Evolutionary conservation across 2,797 vertebrate species (phyloP).

Genomic region (Arnoldichthys spilopterus): DNA sequence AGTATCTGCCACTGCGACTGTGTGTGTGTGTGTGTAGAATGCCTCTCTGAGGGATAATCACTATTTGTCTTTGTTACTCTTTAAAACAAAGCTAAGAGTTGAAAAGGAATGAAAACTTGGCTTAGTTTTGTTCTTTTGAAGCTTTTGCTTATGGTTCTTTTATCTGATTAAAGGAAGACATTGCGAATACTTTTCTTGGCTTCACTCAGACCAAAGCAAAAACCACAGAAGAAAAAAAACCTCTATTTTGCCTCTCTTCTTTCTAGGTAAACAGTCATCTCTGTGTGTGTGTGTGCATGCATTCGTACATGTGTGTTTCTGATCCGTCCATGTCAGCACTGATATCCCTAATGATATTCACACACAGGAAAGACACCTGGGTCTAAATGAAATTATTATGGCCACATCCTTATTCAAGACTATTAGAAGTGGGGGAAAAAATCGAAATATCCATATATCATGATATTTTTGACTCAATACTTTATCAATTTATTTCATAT

Average conservation of each 20-base stretch:
- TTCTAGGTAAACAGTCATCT: constrained; percentile 16
- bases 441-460: too few relatives aligned
- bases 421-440: too few relatives aligned
- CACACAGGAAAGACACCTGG: constrained; percentile 1
- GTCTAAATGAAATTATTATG: background rate
- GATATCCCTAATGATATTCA: constrained; percentile 9
- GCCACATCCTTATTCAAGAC: constrained; percentile 2
- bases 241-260: background rate
- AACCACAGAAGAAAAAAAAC: constrained; percentile 3
- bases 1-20: background rate
- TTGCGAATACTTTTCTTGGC: constrained; percentile 38
- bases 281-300: background rate
- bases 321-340: constrained; percentile 21
- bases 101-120: constrained; percentile 17
- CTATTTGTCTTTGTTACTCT: constrained; percentile 34
- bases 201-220: constrained; percentile 13
- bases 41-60: constrained; percentile 21
- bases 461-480: too few relatives aligned
- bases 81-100: constrained; percentile 39
- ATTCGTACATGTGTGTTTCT: constrained; percentile 12
- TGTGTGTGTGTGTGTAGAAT: constrained; percentile 14
- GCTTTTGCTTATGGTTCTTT: constrained; percentile 35
- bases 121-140: constrained; percentile 16
- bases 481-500: too few relatives aligned
- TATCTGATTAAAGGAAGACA: constrained; percentile 48